These are phyloP conservation scores for Halesus radiatus DNA, from an alignment of 1,140 invertebrate genomes.

Conservation along the genomic window DNA sequence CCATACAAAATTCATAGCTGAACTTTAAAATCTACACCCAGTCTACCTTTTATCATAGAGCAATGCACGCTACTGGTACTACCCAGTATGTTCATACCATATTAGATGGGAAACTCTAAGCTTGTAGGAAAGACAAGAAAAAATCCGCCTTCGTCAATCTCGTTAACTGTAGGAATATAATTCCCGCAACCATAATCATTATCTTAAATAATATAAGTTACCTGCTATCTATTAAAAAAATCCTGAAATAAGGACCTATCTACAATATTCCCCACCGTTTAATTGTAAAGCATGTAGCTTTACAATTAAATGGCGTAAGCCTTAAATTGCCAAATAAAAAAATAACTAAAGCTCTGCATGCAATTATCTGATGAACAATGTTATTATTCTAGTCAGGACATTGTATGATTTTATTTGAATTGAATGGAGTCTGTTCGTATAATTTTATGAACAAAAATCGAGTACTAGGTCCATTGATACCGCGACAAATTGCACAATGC, in stretches of 20 bases:
- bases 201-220: neutral
- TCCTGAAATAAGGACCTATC: neutral
- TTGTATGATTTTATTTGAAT: constrained; percentile 12
- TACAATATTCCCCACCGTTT: neutral
- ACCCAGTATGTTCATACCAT: too few species aligned
- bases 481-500: neutral
- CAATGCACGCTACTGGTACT: too few species aligned
- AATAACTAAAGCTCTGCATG: neutral
- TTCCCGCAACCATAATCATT: neutral
- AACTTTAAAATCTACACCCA: too few species aligned
- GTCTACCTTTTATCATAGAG: too few species aligned
- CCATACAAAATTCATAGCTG: too few species aligned
- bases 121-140: too few species aligned
- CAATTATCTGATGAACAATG: neutral
- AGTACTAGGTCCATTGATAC: neutral
- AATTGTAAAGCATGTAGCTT: neutral
- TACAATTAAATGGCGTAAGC: neutral
- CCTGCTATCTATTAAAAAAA: neutral
- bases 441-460: constrained; percentile 5
- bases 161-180: too few species aligned
- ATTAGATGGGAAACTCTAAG: too few species aligned
- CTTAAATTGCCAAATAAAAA: neutral
- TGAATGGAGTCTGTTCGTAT: constrained; percentile 17
- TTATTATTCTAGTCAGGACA: neutral
- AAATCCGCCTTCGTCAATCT: too few species aligned